Evolutionary conservation across 2,797 vertebrate genomes (phyloP).

Genomic region (Toxotes lorentzi): DNA sequence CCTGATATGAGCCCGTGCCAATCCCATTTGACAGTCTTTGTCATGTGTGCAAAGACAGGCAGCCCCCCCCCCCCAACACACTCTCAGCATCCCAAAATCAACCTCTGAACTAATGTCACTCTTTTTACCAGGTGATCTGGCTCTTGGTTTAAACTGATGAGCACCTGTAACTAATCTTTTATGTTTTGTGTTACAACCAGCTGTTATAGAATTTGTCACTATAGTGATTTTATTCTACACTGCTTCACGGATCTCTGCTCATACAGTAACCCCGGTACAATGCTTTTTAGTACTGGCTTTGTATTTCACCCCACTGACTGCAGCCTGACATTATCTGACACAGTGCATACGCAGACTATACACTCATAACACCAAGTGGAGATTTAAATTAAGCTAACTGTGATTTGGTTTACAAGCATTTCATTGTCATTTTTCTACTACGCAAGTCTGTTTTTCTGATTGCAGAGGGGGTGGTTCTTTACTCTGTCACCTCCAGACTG

Average conservation of each 20-base stretch:
- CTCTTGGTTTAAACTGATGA: slow-evolving; percentile 4
- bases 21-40: slow-evolving; percentile 55
- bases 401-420: not conserved
- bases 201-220: slow-evolving; percentile 8
- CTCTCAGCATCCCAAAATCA: slow-evolving; percentile 7
- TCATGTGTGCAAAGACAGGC: slow-evolving; percentile 64
- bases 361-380: slow-evolving; percentile 33
- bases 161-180: not conserved
- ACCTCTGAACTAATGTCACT: slow-evolving; percentile 18
- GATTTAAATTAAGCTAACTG: slow-evolving; percentile 8
- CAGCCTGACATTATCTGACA: slow-evolving; percentile 46
- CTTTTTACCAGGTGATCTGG: not conserved
- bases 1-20: slow-evolving; percentile 49
- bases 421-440: slow-evolving; percentile 37
- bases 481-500: slow-evolving; percentile 39
- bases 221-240: slow-evolving; percentile 26
- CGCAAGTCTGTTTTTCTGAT: slow-evolving; percentile 24
- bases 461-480: slow-evolving; percentile 22
- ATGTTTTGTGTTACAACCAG: slow-evolving; percentile 2
- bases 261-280: slow-evolving; percentile 15
- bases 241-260: not conserved
- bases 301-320: slow-evolving; percentile 18
- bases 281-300: not conserved
- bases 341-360: slow-evolving; percentile 40
- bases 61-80: slow-evolving; percentile 62